Evolutionary conservation across 2,888 invertebrate genomes (phyloP), one percentile per base, ranked within the genome.

Genomic region (Thymelicus acteon): DNA sequence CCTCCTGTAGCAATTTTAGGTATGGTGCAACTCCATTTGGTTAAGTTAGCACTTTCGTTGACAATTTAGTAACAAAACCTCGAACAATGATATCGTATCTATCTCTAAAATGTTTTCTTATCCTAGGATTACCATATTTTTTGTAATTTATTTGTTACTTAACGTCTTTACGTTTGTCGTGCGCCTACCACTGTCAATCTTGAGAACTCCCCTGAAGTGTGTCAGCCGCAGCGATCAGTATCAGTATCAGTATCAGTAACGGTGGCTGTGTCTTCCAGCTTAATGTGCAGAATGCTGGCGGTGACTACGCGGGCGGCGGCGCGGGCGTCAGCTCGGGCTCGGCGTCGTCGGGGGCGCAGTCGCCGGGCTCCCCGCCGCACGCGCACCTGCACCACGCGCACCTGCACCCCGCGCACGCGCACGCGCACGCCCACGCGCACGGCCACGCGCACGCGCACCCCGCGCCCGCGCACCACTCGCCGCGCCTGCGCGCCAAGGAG

Each of bases 401-500:
- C 76, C 76, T 88, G 58, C 88, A 82, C 80, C 86, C 79, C 80
- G 88, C 88, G 74, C 76, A 75, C 72, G 72, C 69, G 49, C 76
- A 72, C 67, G 73, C 70, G n/a, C 73, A 66, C 66, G 73, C 73
- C 37, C 79, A 75, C 74, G 80, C 82, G 80, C 85, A 79, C 80
- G 83, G 78, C 76, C 78, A 79, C 75, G 77, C 81, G 85, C 79
- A 85, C 78, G 79, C 86, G 76, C 86, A 90, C 74, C 87, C 88
- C 83, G 81, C 76, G 75, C 77, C 73, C 74, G 80, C 81, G 80
- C 84, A 78, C 80, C 85, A 82, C 85, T 82, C 86, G 78, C 81
- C 87, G 76, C 86, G 92, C 72, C 86, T 91, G 86, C 94, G 95
- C 73, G 93, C 95, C 83, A 95, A 96, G 86, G 95, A 96, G 87